Base-by-base conservation (phyloP, 1,140 invertebrate genomes). In the Solenopsis invicta region DNA sequence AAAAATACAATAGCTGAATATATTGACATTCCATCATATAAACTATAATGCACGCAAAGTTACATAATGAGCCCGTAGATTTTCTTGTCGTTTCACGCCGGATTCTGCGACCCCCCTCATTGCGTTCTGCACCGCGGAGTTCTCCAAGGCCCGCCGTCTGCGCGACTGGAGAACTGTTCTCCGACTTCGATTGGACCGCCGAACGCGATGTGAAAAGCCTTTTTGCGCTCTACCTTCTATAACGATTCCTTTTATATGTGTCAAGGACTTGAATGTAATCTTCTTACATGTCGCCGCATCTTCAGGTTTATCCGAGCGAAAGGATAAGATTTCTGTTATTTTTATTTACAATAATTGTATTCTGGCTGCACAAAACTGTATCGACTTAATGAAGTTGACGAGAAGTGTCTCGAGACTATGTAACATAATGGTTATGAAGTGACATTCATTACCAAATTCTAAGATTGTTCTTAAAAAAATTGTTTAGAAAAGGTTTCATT, bases 231-330 rank as follows among this genome's bases (percentile, higher is more conserved):
- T 59, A 74, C 45, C 69, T 62, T 48, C 41, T 75, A 59, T 45
- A 84, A 62, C 56, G 69, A 56, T 84, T 48, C n/a, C 67, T 74
- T 41, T 18, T 84, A 84, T 82, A 59, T 74, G 24, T 84, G 80
- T 84, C 80, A 84, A 84, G 69, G 80, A 84, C 80, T 84, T 56
- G 29, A 48, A 75, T 56, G n/a, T 84, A 74, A 84, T 84, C 80
- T 74, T 74, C 24, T 84, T 75, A 84, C 80, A 61, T 75, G 54
- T 61, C 80, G 78, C 37, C 54, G 69, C 80, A 84, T 84, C 80
- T 48, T 74, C n/a, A 54, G 41, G 4, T 34, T 84, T 75, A 50
- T 75, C 13, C 69, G 13, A 72, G 24, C 54, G 24, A 82, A 48
- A 84, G 29, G 80, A 84, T 74, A 84, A 29, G 61, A 18, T 48